These are phyloP conservation scores for Halesus radiatus DNA, from an alignment of 1,140 invertebrate species.

Conservation along the genomic window DNA sequence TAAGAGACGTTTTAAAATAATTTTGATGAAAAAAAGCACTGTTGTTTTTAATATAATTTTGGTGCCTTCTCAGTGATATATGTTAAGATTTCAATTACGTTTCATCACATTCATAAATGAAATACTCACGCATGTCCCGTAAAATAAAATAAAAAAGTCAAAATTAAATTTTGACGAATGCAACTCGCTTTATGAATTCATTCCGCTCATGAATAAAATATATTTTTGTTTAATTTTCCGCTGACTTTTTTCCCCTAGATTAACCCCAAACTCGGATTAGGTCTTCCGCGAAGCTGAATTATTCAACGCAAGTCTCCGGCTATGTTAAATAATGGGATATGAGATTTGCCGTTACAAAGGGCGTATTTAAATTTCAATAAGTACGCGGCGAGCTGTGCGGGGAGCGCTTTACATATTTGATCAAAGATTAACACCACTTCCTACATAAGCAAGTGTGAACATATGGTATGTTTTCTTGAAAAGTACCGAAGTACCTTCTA, in stretches of 20 bases:
- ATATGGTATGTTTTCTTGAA: neutral
- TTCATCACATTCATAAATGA: too few relatives aligned
- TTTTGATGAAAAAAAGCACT: too few relatives aligned
- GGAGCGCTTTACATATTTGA: conserved; percentile 14
- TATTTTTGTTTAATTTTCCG: neutral
- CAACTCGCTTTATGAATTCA: too few relatives aligned
- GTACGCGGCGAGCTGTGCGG: neutral
- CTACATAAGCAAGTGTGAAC: neutral
- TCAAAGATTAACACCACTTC: conserved; percentile 9
- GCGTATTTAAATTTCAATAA: conserved; percentile 16
- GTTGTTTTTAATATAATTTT: too few relatives aligned
- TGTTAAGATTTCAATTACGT: too few relatives aligned
- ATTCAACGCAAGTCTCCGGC: neutral
- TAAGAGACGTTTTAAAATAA: too few relatives aligned
- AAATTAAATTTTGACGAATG: too few relatives aligned
- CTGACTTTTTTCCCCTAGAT: neutral
- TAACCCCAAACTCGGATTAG: neutral
- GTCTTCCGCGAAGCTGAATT: neutral
- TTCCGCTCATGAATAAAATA: too few relatives aligned
- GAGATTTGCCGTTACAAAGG: neutral
- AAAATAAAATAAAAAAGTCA: too few relatives aligned
- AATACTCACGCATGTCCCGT: too few relatives aligned
- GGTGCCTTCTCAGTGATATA: too few relatives aligned
- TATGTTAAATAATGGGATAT: neutral
- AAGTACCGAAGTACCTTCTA: neutral